Evolutionary conservation across 2,113 vertebrate genomes (phyloP).

Genomic region (Pelecanoides urinatrix): DNA sequence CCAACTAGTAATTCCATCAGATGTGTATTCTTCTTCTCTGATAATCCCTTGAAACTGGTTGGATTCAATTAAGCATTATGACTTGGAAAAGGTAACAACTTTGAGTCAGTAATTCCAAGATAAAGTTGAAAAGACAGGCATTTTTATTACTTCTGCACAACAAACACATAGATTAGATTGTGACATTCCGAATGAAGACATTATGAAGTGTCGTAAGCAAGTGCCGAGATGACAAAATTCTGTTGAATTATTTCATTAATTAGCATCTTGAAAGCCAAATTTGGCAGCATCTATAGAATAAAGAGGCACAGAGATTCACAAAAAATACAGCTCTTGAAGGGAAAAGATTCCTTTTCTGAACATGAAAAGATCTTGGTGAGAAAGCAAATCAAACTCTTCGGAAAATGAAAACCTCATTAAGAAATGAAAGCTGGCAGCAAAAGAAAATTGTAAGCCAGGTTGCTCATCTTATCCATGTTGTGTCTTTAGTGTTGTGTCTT

Average conservation of each 20-base stretch:
- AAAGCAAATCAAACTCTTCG: neutral
- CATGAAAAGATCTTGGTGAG: neutral
- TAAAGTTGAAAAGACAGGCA: neutral
- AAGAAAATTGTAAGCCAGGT: neutral
- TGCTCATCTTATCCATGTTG: neutral
- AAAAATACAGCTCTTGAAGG: neutral
- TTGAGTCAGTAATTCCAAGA: neutral
- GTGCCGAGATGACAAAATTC: neutral
- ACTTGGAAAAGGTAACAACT: neutral
- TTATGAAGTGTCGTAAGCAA: neutral
- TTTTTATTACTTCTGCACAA: slow-evolving; percentile 8
- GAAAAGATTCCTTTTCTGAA: neutral
- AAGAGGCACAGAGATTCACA: neutral
- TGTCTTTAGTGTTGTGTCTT: neutral
- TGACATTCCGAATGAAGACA: neutral
- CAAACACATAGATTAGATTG: neutral
- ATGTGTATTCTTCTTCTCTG: neutral
- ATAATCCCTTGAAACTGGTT: neutral
- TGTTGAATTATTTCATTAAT: neutral
- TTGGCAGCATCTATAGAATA: neutral
- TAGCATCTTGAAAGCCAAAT: neutral
- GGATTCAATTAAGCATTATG: neutral
- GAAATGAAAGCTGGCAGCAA: neutral
- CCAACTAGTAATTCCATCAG: neutral
- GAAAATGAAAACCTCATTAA: neutral